Evolutionary conservation across 1,140 invertebrate species (phyloP), one percentile per base, ranked within the genome.

Genomic region (Belonocnema kinseyi): DNA sequence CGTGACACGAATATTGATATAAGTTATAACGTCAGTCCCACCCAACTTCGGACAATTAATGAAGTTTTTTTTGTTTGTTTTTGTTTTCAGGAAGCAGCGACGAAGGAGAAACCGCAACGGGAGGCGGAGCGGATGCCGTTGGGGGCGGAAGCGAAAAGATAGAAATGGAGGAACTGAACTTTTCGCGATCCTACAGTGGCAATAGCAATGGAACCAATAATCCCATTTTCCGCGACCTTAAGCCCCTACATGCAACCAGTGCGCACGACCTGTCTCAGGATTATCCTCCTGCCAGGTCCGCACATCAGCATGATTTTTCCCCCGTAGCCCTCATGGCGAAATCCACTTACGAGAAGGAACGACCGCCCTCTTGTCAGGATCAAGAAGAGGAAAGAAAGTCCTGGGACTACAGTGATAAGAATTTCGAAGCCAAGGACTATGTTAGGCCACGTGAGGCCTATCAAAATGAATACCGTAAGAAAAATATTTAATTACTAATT

Each of bases 131-230:
- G 79, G 80, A 76, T 50, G 84, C 14, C 52, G 74, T 79, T 26
- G 81, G 77, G 6, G 82, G 83, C 50, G 81, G 78, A 46, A 74
- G 84, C 53, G 83, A 86, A 1, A 84, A 76, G 72, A 74, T 83
- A 75, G 89, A 90, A 79, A 90, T 90, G 87, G 89, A 91, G 71
- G 89, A 90, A 75, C 88, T 87, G 80, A 80, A 83, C 71, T 86
- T 88, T 58, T 78, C 82, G n/a, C 84, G 83, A 19, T 85, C 82
- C 73, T 83, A 73, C 40, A 83, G 76, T 73, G 79, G 40, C 8
- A 46, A 46, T 46, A 2, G 79, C 72, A 82, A 46, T 46, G 40
- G 79, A 70, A 82, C 71, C 58, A 81, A 74, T 33, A 85, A 85
- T 53, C 77, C 83, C 2, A 82, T 80, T 61, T 87, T 85, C 73